These are phyloP conservation scores for Australoheros facetus DNA, from an alignment of 2,797 vertebrate genomes.

Conservation along the genomic window DNA sequence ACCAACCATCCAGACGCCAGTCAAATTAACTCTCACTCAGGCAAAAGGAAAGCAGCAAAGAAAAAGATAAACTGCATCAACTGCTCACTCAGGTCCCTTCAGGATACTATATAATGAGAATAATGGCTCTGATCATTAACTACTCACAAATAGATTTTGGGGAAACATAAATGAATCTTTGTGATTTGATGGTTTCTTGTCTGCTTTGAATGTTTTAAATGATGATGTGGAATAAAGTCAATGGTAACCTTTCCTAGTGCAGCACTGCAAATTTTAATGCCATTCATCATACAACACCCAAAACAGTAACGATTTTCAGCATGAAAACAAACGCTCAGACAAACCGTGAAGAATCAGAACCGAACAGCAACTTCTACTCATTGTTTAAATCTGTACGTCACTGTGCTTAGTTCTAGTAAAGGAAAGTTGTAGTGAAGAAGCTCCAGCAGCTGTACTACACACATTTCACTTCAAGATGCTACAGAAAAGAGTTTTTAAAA, in stretches of 20 bases:
- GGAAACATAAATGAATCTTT: too few species aligned
- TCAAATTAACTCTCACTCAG: neutral
- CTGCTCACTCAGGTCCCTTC: neutral
- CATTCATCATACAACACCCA: too few species aligned
- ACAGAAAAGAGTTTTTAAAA: neutral
- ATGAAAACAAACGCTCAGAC: neutral
- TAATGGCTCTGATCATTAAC: neutral
- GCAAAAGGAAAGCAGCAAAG: neutral
- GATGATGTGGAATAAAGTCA: neutral
- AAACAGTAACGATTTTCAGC: neutral
- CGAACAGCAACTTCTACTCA: neutral
- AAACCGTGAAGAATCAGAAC: neutral
- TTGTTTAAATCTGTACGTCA: neutral
- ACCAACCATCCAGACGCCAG: too few species aligned
- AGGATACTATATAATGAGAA: neutral
- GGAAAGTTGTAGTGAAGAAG: fast-evolving
- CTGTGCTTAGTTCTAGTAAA: neutral
- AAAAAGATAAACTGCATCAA: neutral
- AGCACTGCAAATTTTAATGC: too few species aligned
- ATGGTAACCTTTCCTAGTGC: neutral
- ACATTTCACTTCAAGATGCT: too few species aligned
- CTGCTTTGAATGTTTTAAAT: neutral
- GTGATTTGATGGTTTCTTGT: neutral
- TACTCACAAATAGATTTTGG: neutral
- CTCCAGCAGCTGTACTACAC: neutral